These are phyloP conservation scores for Parnassius orleans DNA, from an alignment of 2,888 invertebrate species.

Conservation along the genomic window DNA sequence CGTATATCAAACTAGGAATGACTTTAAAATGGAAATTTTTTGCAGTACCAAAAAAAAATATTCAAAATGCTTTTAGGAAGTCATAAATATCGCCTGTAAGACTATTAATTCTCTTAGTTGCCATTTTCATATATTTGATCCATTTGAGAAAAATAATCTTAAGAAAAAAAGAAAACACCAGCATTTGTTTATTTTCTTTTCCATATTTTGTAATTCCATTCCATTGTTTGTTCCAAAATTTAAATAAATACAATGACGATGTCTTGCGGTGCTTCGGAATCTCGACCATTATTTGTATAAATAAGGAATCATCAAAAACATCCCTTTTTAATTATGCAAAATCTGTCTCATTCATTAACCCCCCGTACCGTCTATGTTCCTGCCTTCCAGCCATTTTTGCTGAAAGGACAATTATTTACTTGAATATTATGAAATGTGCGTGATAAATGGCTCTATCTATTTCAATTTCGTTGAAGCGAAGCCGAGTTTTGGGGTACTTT, in stretches of 20 bases:
- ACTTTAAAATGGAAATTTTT: background rate
- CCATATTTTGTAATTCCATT: constrained; percentile 10
- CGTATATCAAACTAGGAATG: too few species aligned
- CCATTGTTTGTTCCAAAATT: constrained; percentile 33
- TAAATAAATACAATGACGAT: constrained; percentile 35
- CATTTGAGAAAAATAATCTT: background rate
- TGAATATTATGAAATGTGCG: constrained; percentile 62
- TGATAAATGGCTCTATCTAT: constrained; percentile 64
- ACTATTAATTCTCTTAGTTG: constrained; percentile 22
- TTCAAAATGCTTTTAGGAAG: constrained; percentile 8
- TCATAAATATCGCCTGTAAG: constrained; percentile 19
- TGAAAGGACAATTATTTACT: constrained; percentile 66
- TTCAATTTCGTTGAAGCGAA: constrained; percentile 49
- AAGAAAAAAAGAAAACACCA: constrained; percentile 4
- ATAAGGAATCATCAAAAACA: constrained; percentile 68
- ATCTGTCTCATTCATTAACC: constrained; percentile 68
- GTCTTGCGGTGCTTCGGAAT: constrained; percentile 36
- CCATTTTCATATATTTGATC: background rate
- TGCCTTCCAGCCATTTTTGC: constrained; percentile 41
- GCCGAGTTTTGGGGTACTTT: constrained; percentile 38
- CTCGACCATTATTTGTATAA: constrained; percentile 65
- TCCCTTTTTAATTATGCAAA: constrained; percentile 77
- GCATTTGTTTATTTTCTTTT: constrained; percentile 16
- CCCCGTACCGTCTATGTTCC: constrained; percentile 31
- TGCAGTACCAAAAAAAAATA: constrained; percentile 17